These are phyloP conservation scores for Isurus oxyrinchus DNA, from an alignment of 2,113 vertebrate species.

Conservation along the genomic window DNA sequence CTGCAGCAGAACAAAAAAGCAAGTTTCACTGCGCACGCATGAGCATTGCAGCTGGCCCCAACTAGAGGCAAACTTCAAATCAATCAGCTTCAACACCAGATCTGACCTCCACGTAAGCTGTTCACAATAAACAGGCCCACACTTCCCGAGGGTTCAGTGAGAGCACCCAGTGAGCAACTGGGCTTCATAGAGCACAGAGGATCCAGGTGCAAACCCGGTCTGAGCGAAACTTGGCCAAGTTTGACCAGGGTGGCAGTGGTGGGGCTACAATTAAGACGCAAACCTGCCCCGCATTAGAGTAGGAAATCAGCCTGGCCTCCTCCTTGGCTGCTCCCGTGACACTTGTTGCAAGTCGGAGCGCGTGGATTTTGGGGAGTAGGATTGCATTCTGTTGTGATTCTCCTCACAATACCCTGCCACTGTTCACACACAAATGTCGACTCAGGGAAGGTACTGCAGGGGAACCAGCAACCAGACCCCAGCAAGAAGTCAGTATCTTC, in stretches of 20 bases:
- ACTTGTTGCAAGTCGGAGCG: neutral
- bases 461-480: neutral
- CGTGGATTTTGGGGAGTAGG: neutral
- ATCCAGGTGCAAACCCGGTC: no score
- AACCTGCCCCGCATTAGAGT: neutral
- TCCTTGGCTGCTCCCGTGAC: neutral
- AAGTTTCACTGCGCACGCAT: neutral
- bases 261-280: neutral
- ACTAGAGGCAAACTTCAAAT: neutral
- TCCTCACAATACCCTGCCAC: neutral
- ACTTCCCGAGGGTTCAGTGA: neutral
- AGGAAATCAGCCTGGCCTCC: neutral
- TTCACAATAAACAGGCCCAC: no score
- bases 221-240: no score
- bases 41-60: neutral
- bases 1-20: constrained; percentile 50
- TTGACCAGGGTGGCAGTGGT: no score
- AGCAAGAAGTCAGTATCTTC: neutral
- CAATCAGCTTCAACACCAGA: neutral
- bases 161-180: no score
- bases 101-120: no score
- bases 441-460: no score
- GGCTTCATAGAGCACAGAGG: no score
- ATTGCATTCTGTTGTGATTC: neutral
- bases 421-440: no score